phyloP scores from a whole-genome alignment of 2,113 vertebrate species.

The Boulengeromyrus knoepffleri region DNA sequence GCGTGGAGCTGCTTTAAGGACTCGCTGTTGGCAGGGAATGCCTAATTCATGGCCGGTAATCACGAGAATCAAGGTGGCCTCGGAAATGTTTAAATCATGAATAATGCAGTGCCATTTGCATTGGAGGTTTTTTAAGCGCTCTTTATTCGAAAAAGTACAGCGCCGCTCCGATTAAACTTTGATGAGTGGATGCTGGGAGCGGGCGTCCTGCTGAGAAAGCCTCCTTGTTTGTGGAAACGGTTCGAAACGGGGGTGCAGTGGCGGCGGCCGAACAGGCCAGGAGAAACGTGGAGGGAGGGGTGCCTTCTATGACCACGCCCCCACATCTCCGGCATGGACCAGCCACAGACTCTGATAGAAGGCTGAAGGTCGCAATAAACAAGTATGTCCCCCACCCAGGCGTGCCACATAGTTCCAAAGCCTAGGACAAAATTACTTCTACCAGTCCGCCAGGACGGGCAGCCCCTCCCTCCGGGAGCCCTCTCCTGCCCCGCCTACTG shows the following conservation, averaged over 20 bases:
- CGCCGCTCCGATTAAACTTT: constrained; percentile 89
- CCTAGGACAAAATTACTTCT: not conserved
- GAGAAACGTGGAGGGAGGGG: constrained; percentile 37
- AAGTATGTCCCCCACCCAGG: not conserved
- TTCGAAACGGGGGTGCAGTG: constrained; percentile 81
- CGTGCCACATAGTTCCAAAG: not conserved
- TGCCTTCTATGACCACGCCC: not conserved
- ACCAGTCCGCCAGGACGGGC: not conserved
- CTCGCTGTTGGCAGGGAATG: constrained; percentile 98
- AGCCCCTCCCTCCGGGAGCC: not conserved
- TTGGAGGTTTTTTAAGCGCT: constrained; percentile 99
- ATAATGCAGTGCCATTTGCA: constrained; percentile 99
- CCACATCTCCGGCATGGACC: too few species aligned
- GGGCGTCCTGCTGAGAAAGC: constrained; percentile 66
- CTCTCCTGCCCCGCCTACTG: not conserved
- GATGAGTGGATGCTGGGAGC: constrained; percentile 93
- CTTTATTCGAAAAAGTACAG: constrained; percentile 89
- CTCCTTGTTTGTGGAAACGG: constrained; percentile 87
- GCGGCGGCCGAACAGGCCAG: not conserved
- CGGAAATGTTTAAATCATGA: constrained; percentile 99
- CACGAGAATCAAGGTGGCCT: constrained; percentile 99
- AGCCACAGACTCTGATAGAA: not conserved
- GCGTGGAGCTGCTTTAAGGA: constrained; percentile 98
- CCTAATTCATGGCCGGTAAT: constrained; percentile 99
- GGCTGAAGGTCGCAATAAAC: not conserved